Conservation (phyloP, 2,113 vertebrate species). For the Progne subis region DNA sequence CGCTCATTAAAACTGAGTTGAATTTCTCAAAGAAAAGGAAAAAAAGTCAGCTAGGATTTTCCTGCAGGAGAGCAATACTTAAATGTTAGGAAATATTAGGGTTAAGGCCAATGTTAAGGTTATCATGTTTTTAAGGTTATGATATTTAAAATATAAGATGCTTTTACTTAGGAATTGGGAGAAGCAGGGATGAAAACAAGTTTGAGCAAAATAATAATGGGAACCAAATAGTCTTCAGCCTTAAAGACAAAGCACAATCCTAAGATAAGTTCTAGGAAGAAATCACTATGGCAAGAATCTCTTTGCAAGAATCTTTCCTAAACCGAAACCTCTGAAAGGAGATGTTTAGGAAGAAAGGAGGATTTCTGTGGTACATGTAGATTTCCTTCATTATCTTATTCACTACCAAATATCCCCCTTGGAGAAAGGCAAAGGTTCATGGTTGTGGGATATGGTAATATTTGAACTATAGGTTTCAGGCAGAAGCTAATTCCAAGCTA, state of each 20-base stretch:
- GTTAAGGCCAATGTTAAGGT: not conserved
- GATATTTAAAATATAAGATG: conserved; percentile 26
- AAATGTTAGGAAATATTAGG: conserved; percentile 25
- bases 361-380: not conserved
- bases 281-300: not conserved
- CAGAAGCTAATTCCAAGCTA: not conserved
- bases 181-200: not conserved
- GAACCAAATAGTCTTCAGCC: not conserved
- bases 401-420: not conserved
- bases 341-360: not conserved
- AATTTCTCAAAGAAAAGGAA: not conserved
- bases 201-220: not conserved
- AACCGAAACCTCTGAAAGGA: not conserved
- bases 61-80: not conserved
- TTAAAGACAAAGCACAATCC: not conserved
- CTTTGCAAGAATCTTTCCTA: not conserved
- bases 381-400: not conserved
- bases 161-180: not conserved
- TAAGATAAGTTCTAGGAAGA: not conserved
- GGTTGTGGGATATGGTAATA: not conserved
- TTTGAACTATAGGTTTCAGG: not conserved
- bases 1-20: not conserved
- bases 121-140: conserved; percentile 24
- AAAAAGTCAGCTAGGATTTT: not conserved
- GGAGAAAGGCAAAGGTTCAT: not conserved